Percentiles rank a stretch among this genome's conserved stretches.
Evolutionary conservation across 2,797 vertebrate species (phyloP).

Genomic region (Epinephelus coioides): DNA sequence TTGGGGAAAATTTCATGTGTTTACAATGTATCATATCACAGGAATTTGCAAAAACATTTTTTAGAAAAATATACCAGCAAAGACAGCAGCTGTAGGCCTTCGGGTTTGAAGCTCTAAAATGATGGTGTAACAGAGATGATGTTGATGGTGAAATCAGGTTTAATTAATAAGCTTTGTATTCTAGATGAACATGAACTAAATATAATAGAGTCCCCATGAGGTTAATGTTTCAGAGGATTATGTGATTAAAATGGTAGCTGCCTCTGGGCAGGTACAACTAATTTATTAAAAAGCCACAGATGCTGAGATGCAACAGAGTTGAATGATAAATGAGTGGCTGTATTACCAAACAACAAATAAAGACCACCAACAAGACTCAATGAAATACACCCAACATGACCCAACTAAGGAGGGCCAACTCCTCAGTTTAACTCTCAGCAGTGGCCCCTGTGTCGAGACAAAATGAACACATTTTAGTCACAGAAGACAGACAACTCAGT

Average conservation of each 20-base stretch:
- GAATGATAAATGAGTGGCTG: neutral
- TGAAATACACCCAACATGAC: neutral
- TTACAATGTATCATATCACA: too few relatives aligned
- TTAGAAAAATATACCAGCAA: too few relatives aligned
- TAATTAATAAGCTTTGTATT: neutral
- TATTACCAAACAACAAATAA: neutral
- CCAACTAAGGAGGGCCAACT: neutral
- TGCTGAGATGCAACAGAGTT: neutral
- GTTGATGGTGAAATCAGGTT: neutral
- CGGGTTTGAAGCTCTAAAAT: too few relatives aligned
- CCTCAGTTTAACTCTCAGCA: neutral
- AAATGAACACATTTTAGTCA: neutral
- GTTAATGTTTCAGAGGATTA: constrained; percentile 4
- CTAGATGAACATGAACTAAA: neutral
- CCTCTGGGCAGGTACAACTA: neutral
- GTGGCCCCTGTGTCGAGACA: neutral
- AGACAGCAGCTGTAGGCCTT: too few relatives aligned
- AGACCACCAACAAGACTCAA: neutral
- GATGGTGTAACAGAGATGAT: neutral
- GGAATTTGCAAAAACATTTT: too few relatives aligned
- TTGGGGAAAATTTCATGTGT: too few relatives aligned
- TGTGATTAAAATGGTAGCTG: neutral
- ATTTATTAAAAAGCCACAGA: constrained; percentile 1
- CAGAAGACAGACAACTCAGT: neutral
- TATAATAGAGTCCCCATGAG: neutral